Conservation (phyloP, 2,113 vertebrate species). For the Amia ocellicauda region DNA sequence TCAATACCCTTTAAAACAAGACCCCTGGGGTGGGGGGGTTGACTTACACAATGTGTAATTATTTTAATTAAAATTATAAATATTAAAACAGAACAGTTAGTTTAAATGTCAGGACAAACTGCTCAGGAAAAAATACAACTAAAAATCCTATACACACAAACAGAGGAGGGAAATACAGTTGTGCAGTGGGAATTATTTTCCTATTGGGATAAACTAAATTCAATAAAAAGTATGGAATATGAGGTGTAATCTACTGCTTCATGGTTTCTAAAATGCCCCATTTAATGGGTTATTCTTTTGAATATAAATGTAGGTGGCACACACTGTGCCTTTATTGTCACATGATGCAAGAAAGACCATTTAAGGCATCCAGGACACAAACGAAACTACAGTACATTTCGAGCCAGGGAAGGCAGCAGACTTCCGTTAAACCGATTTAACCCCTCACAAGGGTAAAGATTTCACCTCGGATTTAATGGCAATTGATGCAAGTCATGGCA, state of each 20-base stretch:
- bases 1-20: too few species aligned
- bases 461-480: background rate
- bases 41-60: too few species aligned
- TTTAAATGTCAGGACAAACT: too few species aligned
- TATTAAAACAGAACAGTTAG: too few species aligned
- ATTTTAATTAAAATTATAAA: too few species aligned
- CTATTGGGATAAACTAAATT: too few species aligned
- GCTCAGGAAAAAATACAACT: too few species aligned
- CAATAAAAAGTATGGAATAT: background rate
- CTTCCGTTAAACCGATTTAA: slow-evolving; percentile 6
- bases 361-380: background rate
- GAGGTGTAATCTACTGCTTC: background rate
- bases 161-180: too few species aligned
- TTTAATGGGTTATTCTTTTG: background rate
- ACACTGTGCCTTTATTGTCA: background rate
- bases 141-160: too few species aligned
- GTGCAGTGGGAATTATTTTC: too few species aligned
- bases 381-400: background rate
- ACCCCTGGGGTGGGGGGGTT: too few species aligned
- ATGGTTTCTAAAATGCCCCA: background rate
- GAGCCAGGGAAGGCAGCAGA: slow-evolving; percentile 4
- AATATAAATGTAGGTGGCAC: background rate
- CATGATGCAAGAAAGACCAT: slow-evolving; percentile 12
- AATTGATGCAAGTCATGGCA: too few species aligned
- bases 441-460: slow-evolving; percentile 2